Evolutionary conservation across 1,140 invertebrate genomes (phyloP), one percentile per base, ranked within the genome.

Genomic region (Bombus soroeensis): DNA sequence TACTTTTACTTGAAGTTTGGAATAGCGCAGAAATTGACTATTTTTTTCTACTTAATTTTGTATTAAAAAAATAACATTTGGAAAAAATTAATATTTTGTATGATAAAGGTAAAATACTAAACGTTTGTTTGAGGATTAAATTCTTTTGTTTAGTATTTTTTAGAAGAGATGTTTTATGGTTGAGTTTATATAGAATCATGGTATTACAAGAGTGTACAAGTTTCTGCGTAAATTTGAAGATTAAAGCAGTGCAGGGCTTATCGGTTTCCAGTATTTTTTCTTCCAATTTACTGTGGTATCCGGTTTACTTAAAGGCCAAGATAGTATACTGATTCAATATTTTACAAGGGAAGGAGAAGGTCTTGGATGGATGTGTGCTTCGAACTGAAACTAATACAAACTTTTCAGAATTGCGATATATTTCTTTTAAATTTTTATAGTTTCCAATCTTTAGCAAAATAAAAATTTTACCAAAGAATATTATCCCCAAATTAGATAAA

Each of bases 201-300:
- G 34, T 25, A 15, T 10, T 37, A 39, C 25, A 71, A 71, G 13
- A 37, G 28, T 39, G 9, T 12, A 71, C 37, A 28, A 71, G 37
- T 71, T 71, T 15, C 68, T 12, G 10, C 68, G 68, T 71, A 71
- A 41, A 71, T 71, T 71, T 71, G 37, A 39, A 39, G 68, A 25
- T 72, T 72, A 72, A 72, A 72, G 25, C 70, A 72, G 39, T 72
- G 28, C 28, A 8, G 37, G 70, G 25, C 39, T 39, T 43, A 43
- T 41, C 39, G 37, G 70, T 72, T 72, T 72, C 39, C 41, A 43
- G 12, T 72, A 72, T 72, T 72, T 72, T 72, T 72, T 41, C 39
- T n/a, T n/a, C 39, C 39, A 41, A 41, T 41, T 41, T 43, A 72
- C 41, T 0, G 39, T 39, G 37, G 10, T 72, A 15, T 72, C 12